phyloP scores from a whole-genome alignment of 2,113 vertebrate genomes.

The Halcyon senegalensis region DNA sequence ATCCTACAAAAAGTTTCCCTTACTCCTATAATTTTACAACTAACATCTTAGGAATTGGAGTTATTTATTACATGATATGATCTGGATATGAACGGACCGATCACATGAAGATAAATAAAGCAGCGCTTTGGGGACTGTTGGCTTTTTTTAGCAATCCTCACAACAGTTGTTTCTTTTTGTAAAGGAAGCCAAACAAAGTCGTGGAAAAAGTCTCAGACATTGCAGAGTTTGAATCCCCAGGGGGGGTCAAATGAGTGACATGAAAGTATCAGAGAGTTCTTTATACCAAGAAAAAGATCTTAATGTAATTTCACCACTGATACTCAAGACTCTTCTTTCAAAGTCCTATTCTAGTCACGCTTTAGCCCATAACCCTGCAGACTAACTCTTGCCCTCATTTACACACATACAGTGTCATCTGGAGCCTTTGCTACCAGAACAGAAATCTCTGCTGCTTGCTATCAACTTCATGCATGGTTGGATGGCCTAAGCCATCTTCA shows the following conservation, averaged over 20 bases:
- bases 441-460: neutral
- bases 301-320: neutral
- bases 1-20: neutral
- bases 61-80: neutral
- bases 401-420: neutral
- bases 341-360: neutral
- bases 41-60: neutral
- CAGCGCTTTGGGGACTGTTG: neutral
- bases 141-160: slow-evolving; percentile 46
- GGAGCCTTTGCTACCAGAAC: neutral
- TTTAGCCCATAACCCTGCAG: neutral
- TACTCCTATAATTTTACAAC: neutral
- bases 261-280: slow-evolving; percentile 2
- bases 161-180: slow-evolving; percentile 44
- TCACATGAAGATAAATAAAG: slow-evolving; percentile 40
- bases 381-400: neutral
- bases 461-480: neutral
- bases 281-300: neutral
- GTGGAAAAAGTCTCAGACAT: slow-evolving; percentile 14
- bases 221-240: neutral
- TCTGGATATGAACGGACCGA: slow-evolving; percentile 15
- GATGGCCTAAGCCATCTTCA: neutral
- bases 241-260: neutral
- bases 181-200: slow-evolving; percentile 32
- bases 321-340: neutral